Conservation (phyloP, 2,888 invertebrate genomes). For the Amphipoea oculea region DNA sequence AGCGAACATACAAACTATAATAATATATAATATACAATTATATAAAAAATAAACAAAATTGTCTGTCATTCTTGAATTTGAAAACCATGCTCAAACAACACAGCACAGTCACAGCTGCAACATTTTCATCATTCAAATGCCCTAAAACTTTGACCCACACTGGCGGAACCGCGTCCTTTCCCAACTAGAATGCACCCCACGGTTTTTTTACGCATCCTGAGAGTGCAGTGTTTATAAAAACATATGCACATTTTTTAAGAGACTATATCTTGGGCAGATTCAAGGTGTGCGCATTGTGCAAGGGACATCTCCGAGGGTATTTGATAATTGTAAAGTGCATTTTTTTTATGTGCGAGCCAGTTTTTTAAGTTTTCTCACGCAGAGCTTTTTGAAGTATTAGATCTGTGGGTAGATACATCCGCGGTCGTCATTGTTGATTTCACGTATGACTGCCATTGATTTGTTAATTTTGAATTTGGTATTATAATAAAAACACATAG, state of each 20-base stretch:
- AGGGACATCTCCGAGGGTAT: slow-evolving; percentile 86
- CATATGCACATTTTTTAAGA: slow-evolving; percentile 90
- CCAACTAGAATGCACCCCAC: slow-evolving; percentile 75
- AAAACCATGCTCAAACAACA: not conserved
- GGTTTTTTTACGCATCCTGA: slow-evolving; percentile 78
- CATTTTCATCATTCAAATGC: not conserved
- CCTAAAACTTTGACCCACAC: slow-evolving; percentile 73
- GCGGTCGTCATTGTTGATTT: slow-evolving; percentile 74
- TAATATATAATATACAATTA: no score
- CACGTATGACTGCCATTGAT: slow-evolving; percentile 82
- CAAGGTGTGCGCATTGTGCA: slow-evolving; percentile 87
- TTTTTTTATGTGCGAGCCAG: slow-evolving; percentile 88
- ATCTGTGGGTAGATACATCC: slow-evolving; percentile 91
- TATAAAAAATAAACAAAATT: no score
- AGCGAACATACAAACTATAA: no score
- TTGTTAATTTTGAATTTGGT: slow-evolving; percentile 67
- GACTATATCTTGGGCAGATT: slow-evolving; percentile 81
- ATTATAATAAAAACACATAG: slow-evolving; percentile 50
- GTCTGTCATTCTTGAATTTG: not conserved
- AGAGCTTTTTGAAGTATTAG: slow-evolving; percentile 81
- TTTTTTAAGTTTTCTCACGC: slow-evolving; percentile 90
- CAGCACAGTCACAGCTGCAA: slow-evolving; percentile 1
- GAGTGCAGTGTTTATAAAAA: slow-evolving; percentile 87
- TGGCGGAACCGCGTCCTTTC: slow-evolving; percentile 61
- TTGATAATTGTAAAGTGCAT: slow-evolving; percentile 86